Percentiles rank a stretch among this genome's conserved stretches.
These are phyloP conservation scores for Tragelaphus strepsiceros DNA, from an alignment of 2,113 vertebrate species.

Conservation along the genomic window DNA sequence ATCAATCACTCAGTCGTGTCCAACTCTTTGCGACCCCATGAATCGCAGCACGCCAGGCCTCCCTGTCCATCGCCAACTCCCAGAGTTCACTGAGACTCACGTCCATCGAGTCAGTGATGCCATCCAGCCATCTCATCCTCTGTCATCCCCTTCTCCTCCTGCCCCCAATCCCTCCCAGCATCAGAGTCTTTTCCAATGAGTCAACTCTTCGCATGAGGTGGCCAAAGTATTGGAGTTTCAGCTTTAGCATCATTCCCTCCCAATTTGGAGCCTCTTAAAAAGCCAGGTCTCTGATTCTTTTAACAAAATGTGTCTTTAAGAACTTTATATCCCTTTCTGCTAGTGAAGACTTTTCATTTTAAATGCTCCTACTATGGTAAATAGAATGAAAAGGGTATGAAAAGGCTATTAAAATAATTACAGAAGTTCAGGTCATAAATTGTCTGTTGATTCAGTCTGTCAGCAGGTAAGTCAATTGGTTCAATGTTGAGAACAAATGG, in stretches of 20 bases:
- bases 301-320: constrained; percentile 53
- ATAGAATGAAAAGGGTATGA: constrained; percentile 69
- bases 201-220: no score
- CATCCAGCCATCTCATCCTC: no score
- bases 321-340: constrained; percentile 15
- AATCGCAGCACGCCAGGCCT: no score
- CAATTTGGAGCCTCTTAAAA: constrained; percentile 1
- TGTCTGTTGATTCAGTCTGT: constrained; percentile 71
- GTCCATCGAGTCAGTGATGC: no score
- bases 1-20: no score
- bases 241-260: background rate
- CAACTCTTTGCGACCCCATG: no score
- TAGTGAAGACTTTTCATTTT: constrained; percentile 49
- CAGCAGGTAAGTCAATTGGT: constrained; percentile 71
- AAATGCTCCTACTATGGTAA: constrained; percentile 41
- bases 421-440: constrained; percentile 62
- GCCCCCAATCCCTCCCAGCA: no score
- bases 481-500: constrained; percentile 59
- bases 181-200: no score
- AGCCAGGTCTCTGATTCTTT: constrained; percentile 40
- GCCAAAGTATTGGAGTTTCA: no score
- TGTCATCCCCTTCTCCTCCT: no score
- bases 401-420: constrained; percentile 75
- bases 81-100: no score
- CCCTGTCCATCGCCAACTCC: no score